Evolutionary conservation across 2,888 invertebrate genomes (phyloP).

Genomic region (Oligia strigilis): DNA sequence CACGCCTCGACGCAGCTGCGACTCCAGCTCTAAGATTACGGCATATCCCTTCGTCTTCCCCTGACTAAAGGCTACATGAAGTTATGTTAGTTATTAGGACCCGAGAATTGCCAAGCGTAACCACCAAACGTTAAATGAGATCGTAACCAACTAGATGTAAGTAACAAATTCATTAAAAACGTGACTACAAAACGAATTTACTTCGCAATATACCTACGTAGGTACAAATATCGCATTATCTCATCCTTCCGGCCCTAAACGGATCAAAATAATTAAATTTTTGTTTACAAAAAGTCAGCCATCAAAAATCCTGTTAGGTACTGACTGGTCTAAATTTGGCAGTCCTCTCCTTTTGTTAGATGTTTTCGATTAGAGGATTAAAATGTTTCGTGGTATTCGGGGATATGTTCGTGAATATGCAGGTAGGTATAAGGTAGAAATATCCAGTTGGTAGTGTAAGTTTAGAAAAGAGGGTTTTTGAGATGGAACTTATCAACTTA

Average conservation of each 20-base stretch:
- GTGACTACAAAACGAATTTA: conserved; percentile 25
- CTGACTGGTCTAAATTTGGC: conserved; percentile 46
- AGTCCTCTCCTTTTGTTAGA: conserved; percentile 57
- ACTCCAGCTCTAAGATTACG: not conserved
- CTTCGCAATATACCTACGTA: conserved; percentile 22
- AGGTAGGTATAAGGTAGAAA: not conserved
- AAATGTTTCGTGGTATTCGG: conserved; percentile 47
- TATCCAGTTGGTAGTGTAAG: not conserved
- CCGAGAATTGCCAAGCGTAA: no score
- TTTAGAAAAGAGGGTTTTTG: not conserved
- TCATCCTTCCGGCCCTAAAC: conserved; percentile 70
- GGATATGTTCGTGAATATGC: conserved; percentile 44
- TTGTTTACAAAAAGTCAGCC: conserved; percentile 70
- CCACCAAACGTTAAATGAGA: not conserved
- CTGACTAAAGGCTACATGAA: not conserved
- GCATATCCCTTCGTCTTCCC: not conserved
- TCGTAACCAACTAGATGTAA: not conserved
- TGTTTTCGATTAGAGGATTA: conserved; percentile 64
- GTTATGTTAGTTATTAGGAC: not conserved
- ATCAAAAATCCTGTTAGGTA: conserved; percentile 63
- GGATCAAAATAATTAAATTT: conserved; percentile 73
- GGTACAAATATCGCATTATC: conserved; percentile 62
- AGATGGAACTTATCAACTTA: not conserved
- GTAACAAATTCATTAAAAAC: conserved; percentile 20
- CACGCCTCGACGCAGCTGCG: no score